Conservation (phyloP, 2,888 invertebrate genomes). For the Smittia aterrima region DNA sequence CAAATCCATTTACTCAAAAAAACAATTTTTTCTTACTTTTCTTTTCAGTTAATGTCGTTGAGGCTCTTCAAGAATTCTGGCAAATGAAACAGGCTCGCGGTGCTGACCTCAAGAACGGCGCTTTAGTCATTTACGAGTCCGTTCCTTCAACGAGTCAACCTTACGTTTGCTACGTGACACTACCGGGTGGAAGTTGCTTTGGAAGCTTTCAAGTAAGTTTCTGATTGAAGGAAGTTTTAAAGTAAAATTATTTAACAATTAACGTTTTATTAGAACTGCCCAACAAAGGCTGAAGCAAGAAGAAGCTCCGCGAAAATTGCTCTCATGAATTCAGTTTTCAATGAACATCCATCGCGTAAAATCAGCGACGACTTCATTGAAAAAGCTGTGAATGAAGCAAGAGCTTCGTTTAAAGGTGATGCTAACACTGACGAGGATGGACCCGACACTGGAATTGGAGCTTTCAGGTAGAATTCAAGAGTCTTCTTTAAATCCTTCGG, state of each 20-base stretch:
- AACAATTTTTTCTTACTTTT: background rate
- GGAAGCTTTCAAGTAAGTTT: conserved; percentile 83
- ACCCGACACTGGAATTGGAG: conserved; percentile 69
- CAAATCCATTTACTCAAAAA: background rate
- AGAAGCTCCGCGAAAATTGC: conserved; percentile 94
- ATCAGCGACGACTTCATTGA: conserved; percentile 94
- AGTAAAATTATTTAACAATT: background rate
- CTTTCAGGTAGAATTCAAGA: conserved; percentile 58
- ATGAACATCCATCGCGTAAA: conserved; percentile 88
- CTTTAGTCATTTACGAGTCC: conserved; percentile 91
- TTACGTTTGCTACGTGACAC: conserved; percentile 90
- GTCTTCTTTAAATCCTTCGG: background rate
- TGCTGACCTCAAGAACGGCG: conserved; percentile 80
- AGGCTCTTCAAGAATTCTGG: conserved; percentile 95
- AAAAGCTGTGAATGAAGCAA: conserved; percentile 89
- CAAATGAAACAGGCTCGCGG: conserved; percentile 92
- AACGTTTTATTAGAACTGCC: conserved; percentile 72
- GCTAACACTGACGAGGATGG: conserved; percentile 62
- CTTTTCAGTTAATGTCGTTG: conserved; percentile 86
- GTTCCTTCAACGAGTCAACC: conserved; percentile 88
- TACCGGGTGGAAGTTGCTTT: conserved; percentile 93
- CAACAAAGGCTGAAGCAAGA: conserved; percentile 91
- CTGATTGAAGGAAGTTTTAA: conserved; percentile 17
- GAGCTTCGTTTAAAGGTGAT: conserved; percentile 74
- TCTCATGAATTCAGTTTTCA: conserved; percentile 94